A percentile compares a stretch with the other conserved stretches of the same genome.
Conservation (phyloP, 2,113 vertebrate species). For the Brienomyrus brachyistius region DNA sequence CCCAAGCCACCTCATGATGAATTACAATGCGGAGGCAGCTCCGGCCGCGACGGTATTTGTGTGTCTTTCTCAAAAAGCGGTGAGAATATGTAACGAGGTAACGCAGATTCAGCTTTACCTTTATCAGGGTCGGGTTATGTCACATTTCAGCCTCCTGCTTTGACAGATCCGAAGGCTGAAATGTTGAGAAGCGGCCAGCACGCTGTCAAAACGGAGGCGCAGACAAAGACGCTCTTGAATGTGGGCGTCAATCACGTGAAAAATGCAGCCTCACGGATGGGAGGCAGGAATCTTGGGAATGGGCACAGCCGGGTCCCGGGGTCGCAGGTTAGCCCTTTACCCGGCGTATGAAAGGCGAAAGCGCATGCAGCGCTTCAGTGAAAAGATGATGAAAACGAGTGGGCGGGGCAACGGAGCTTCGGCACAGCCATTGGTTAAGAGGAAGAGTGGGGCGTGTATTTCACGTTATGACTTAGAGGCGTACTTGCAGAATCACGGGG, state of each 20-base stretch:
- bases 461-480: not conserved
- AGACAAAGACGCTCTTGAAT: not conserved
- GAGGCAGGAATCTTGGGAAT: not conserved
- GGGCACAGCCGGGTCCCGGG: not conserved
- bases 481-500: not conserved
- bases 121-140: not conserved
- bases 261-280: not conserved
- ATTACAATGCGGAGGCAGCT: not conserved
- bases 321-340: conserved; percentile 22
- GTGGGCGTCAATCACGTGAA: not conserved
- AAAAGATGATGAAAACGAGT: not conserved
- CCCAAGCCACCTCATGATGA: not conserved
- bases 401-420: not conserved
- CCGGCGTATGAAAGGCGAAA: not conserved
- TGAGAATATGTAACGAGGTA: not conserved
- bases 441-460: not conserved
- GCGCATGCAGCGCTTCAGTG: not conserved
- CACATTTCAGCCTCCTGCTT: not conserved
- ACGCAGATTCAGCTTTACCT: not conserved
- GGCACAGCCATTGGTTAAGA: conserved; percentile 12
- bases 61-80: not conserved
- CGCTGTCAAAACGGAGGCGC: not conserved
- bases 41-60: not conserved
- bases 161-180: not conserved
- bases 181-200: not conserved